phyloP scores from a whole-genome alignment of 2,888 invertebrate species.

The Nezara viridula region DNA sequence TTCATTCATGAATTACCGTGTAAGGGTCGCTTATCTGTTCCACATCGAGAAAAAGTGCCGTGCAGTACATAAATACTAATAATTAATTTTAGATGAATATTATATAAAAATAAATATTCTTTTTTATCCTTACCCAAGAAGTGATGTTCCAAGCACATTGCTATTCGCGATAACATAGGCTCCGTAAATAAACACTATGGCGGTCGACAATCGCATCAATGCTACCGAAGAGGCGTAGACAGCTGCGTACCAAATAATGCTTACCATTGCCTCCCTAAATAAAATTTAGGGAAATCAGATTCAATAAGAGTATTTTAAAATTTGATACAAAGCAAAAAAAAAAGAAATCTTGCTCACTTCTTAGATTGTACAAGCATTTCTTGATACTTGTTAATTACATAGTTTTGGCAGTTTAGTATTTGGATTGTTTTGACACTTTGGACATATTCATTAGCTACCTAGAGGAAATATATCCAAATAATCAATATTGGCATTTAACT shows the following conservation, averaged over 20 bases:
- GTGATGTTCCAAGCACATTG: background rate
- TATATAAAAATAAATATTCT: no score
- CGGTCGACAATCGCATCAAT: background rate
- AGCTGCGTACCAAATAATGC: slow-evolving; percentile 12
- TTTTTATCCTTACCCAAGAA: background rate
- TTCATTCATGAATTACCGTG: no score
- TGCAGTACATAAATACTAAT: no score
- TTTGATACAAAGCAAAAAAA: no score
- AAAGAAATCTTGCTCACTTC: slow-evolving; percentile 66
- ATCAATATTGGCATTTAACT: background rate
- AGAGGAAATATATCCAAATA: background rate
- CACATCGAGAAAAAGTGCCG: no score
- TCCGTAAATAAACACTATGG: slow-evolving; percentile 5
- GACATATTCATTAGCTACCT: slow-evolving; percentile 70
- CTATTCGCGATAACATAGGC: background rate
- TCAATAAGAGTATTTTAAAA: no score
- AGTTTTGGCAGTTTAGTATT: slow-evolving; percentile 67
- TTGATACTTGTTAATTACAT: slow-evolving; percentile 69
- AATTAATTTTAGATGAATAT: no score
- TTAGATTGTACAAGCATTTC: slow-evolving; percentile 69
- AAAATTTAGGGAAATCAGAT: background rate
- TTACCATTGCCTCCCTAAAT: slow-evolving; percentile 50
- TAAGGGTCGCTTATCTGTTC: no score
- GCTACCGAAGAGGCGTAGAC: background rate
- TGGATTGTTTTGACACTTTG: slow-evolving; percentile 69